Base-by-base conservation (phyloP, 2,113 vertebrate species). In the Progne subis region DNA sequence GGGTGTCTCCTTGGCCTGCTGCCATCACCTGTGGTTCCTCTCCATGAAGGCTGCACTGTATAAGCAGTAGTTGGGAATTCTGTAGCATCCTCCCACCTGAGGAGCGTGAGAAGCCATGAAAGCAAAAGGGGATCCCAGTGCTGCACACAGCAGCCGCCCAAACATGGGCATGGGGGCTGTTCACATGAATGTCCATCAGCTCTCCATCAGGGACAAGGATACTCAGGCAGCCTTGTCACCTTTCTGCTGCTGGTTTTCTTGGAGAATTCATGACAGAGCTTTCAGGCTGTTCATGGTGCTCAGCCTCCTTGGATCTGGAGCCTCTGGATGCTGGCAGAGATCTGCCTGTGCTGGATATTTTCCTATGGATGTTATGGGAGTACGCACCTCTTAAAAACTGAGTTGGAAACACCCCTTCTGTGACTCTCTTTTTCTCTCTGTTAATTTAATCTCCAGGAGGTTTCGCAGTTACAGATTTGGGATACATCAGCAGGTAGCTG, bases 61-160 rank as follows among this genome's bases (percentile, higher is more conserved):
- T 21, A 23, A 61, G 9, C 26, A 55, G 28, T 61, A 6, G 0
- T 8, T 70, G 75, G 21, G 43, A 39, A 7, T 70, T 84, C 29
- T 34, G 32, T 52, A 44, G 37, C 50, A 64, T 53, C 55, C 23
- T 68, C 59, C 76, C 7, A 4, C 24, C 46, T 49, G 81, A 81
- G 55, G 25, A 64, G 20, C 39, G 21, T 24, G 26, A 49, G 46
- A 34, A 57, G 6, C 21, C 5, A 2, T 12, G 31, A 31, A 56
- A 65, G 15, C 4, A 0, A 24, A 3, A 29, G 13, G 32, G 12
- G 46, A 37, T 69, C 18, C 11, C 26, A 9, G 32, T 12, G 31
- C 28, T 1, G 5, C 25, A 47, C 0, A 0, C 18, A 29, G 63
- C 32, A 39, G 20, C 34, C 44, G 32, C 29, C 49, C 41, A 69